Evolutionary conservation across 2,888 invertebrate species (phyloP), one percentile per base, ranked within the genome.

Genomic region (Elaeidobius kamerunicus): DNA sequence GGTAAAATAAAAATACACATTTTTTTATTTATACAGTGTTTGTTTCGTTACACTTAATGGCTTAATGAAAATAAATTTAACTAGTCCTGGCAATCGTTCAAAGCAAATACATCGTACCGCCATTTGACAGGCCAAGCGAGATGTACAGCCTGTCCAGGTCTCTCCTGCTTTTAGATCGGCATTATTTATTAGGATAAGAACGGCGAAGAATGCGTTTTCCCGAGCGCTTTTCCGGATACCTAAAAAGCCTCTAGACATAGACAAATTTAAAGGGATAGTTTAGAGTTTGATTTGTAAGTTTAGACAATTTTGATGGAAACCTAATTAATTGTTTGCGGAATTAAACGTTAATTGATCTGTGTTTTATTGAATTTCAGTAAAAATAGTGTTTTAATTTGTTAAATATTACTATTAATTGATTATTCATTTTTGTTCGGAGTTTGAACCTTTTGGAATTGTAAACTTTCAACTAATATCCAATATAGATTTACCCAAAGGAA

Each of bases 131-230:
- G 19, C 41, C 5, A n/a, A 42, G 28, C 19, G 30, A 32, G 42
- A 4, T 9, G 23, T 4, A 23, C 9, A 23, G 32, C 17, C 23
- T 9, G 23, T 4, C 4, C 9, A 23, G 32, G 30, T 42, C 32
- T 17, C 17, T 19, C 16, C 42, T 18, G 17, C 18, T 32, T 42
- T 42, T 30, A 42, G 32, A 32, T 42, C 30, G 30, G 18, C 42
- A 42, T 32, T 42, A 42, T 42, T 42, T 42, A 42, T 42, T 42
- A 17, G 19, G 30, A 32, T 42, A 32, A 42, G 32, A 42, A 42
- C 42, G 42, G 9, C 15, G 18, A 18, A 30, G 28, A 42, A 42
- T 42, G 42, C n/a, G 32, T 28, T 42, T 42, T 12, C 42, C 42
- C n/a, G n/a, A n/a, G n/a, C n/a, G n/a, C n/a, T n/a, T n/a, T n/a